Evolutionary conservation across 2,888 invertebrate genomes (phyloP), one percentile per base, ranked within the genome.

Genomic region (Torymus texanus): DNA sequence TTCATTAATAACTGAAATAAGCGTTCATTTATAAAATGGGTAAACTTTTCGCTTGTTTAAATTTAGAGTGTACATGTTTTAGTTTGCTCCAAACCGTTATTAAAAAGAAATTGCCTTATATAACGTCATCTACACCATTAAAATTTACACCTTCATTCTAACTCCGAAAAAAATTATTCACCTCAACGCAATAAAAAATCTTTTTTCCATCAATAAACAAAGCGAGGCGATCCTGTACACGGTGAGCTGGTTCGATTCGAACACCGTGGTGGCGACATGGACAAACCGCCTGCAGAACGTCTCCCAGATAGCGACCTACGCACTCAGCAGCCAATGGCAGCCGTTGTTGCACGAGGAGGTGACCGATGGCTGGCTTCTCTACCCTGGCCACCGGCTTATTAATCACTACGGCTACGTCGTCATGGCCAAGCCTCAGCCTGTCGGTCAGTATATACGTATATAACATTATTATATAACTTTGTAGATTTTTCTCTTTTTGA

Each of bases 251-350:
- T 92, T 94, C 16, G 93, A 93, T 29, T 92, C 93, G 73, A 90
- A 92, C 0, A 92, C 93, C 50, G 88, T 97, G 0, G 90, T 94
- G 0, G 94, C 95, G 0, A 92, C 95, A 5, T 97, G 97, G 95
- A 91, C 96, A 75, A 97, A 97, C 89, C 92, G 98, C 73, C 92
- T 95, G 29, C 98, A 98, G 90, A 98, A 94, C 87, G 85, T 93
- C 71, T 92, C 94, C 55, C 90, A 93, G 24, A 86, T 94, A 61
- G 91, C 93, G 14, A 91, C 93, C 41, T 95, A 95, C 87, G 90
- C 92, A 74, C 82, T 91, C 11, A 84, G 66, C 11, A 87, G 87
- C 16, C 79, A 78, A 16, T 70, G 71, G 13, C 84, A 78, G 24
- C 81, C 90, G 85, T 85, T 91, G 86, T 91, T 88, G 82, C 92